A percentile compares a stretch with the other conserved stretches of the same genome.
Evolutionary conservation across 2,113 vertebrate genomes (phyloP).

Genomic region (Barbus barbus): DNA sequence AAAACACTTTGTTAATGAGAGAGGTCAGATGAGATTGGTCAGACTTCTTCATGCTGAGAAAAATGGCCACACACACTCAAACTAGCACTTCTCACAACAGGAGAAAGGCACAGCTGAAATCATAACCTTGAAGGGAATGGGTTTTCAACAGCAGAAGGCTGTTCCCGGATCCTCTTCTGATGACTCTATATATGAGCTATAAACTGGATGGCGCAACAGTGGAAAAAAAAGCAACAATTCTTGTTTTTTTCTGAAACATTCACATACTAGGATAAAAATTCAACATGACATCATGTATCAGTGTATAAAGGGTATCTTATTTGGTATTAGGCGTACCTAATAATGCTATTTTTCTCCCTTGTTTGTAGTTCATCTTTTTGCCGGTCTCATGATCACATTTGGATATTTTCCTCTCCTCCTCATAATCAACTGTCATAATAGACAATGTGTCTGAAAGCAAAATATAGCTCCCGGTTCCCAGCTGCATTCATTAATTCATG

Average conservation of each 20-base stretch:
- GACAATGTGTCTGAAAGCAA: background rate
- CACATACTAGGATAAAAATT: background rate
- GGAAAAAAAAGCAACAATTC: background rate
- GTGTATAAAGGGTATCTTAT: background rate
- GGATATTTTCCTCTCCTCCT: background rate
- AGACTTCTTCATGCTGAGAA: conserved; percentile 6
- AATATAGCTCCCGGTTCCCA: background rate
- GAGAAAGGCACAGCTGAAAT: conserved; percentile 5
- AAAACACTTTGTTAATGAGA: conserved; percentile 7
- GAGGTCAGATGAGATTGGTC: background rate
- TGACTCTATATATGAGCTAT: background rate
- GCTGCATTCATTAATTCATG: background rate
- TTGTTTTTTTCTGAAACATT: background rate
- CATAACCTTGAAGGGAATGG: conserved; percentile 16
- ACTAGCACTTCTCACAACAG: conserved; percentile 4
- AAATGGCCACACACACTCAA: conserved; percentile 26
- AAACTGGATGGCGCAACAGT: background rate
- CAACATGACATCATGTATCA: background rate
- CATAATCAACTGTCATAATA: background rate
- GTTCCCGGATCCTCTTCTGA: background rate
- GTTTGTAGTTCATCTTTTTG: background rate
- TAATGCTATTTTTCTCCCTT: background rate
- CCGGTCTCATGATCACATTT: background rate
- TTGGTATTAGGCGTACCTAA: background rate
- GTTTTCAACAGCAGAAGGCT: background rate